Base-by-base conservation (phyloP, 2,113 vertebrate species). In the Cryptomyrus ogoouensis region DNA sequence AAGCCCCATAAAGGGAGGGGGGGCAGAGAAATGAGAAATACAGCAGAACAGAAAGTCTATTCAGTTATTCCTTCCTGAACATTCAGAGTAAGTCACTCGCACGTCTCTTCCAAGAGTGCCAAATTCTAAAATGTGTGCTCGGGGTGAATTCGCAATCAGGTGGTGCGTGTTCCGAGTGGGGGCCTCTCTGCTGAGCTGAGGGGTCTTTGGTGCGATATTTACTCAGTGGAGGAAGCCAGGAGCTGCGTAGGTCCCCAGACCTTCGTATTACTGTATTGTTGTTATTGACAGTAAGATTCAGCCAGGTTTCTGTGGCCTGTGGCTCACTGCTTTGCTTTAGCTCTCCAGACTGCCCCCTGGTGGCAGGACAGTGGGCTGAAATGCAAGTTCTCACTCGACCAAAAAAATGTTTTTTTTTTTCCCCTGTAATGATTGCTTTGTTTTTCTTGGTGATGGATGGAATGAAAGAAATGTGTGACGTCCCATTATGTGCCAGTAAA, bases 401-500 rank as follows among this genome's bases (percentile, higher is more conserved):
- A 31, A 12, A 66, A 66, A 42, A 53, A 53, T 6, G 1, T 5
- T 35, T 35, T 5, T 24, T 49, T 46, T 35, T 21, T 39, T 66
- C 50, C 13, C 1, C 66, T 52, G 21, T 47, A 77, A 13, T 17
- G 12, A 31, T 50, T 91, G 91, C 89, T 80, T 35, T 85, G 83
- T 85, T 91, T 91, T 56, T 92, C 92, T 93, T 88, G 91, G 91
- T 94, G 92, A 86, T 47, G 24, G 89, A 93, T 94, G 92, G 93
- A 93, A 83, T n/a, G 80, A 21, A 91, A 91, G 91, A 46, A 46
- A 86, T 90, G 91, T 94, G 88, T 94, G 94, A 93, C 91, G 90
- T 91, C 87, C 91, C 91, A 91, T 94, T 94, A 5, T 92, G 89
- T 91, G 47, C 89, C 92, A 89, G 92, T 92, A 95, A 96, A 95